phyloP scores from a whole-genome alignment of 2,113 vertebrate species.

The Bos javanicus region DNA sequence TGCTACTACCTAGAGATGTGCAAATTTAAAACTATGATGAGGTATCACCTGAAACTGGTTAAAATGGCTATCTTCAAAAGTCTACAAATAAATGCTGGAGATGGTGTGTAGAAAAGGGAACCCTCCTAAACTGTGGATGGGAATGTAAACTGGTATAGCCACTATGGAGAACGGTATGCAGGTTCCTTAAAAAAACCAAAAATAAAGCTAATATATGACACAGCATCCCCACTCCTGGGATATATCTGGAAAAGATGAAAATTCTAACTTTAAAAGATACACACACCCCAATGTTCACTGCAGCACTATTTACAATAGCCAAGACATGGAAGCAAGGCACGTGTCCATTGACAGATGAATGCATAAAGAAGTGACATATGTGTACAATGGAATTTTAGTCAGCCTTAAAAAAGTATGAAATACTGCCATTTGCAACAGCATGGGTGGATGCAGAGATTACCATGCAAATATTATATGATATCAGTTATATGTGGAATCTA shows the following conservation, averaged over 20 bases:
- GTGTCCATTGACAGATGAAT: not conserved
- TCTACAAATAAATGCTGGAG: not conserved
- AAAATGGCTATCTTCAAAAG: not conserved
- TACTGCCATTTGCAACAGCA: not conserved
- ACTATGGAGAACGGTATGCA: not conserved
- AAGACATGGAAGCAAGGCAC: not conserved
- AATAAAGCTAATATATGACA: not conserved
- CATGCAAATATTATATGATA: not conserved
- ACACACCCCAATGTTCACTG: not conserved
- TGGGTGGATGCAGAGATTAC: not conserved
- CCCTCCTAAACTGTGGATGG: not conserved
- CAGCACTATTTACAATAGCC: not conserved
- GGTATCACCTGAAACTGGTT: not conserved
- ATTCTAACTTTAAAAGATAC: not conserved
- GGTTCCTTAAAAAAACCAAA: not conserved
- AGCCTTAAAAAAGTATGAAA: not conserved
- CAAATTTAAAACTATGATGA: not conserved
- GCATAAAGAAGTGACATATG: not conserved
- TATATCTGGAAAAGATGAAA: not conserved
- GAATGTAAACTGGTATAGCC: not conserved
- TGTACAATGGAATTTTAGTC: not conserved
- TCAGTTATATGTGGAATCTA: not conserved
- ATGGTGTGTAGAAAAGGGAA: not conserved
- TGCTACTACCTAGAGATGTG: not conserved
- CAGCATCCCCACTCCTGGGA: not conserved